Conservation (phyloP, 2,888 invertebrate species). For the Platycheirus albimanus region DNA sequence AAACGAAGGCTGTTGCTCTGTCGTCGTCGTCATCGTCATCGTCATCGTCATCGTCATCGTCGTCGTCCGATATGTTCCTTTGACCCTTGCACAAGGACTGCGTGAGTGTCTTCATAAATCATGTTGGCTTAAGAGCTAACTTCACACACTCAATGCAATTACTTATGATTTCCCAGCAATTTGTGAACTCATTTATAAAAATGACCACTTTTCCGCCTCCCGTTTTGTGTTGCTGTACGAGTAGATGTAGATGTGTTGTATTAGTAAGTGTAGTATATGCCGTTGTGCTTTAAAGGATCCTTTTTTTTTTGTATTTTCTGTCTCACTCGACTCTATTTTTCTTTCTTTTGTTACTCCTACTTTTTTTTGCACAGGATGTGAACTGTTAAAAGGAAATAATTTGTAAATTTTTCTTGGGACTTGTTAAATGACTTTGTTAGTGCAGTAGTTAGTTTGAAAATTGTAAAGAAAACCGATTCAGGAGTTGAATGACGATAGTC, state of each 20-base stretch:
- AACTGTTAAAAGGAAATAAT: conserved; percentile 71
- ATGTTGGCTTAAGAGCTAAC: conserved; percentile 74
- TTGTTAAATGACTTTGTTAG: conserved; percentile 49
- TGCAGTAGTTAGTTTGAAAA: conserved; percentile 44
- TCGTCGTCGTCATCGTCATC: neutral
- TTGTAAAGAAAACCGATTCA: neutral
- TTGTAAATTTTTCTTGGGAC: conserved; percentile 50
- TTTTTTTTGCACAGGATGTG: conserved; percentile 41
- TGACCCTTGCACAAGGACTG: conserved; percentile 72
- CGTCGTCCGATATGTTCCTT: conserved; percentile 44
- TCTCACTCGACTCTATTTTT: neutral
- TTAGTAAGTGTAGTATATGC: neutral
- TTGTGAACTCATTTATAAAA: conserved; percentile 75
- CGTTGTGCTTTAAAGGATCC: conserved; percentile 29
- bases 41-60: neutral
- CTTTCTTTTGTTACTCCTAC: conserved; percentile 11
- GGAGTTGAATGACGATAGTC: neutral
- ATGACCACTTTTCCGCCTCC: conserved; percentile 70
- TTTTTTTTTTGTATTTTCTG: neutral
- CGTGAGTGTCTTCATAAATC: conserved; percentile 74
- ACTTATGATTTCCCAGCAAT: conserved; percentile 75
- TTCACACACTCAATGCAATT: conserved; percentile 75
- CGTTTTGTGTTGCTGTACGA: conserved; percentile 20
- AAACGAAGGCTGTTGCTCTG: conserved; percentile 67
- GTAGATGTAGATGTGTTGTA: neutral